A percentile compares a stretch with the other conserved stretches of the same genome.
These are phyloP conservation scores for Magallana ariakensis DNA, from an alignment of 1,140 invertebrate species.

Conservation along the genomic window DNA sequence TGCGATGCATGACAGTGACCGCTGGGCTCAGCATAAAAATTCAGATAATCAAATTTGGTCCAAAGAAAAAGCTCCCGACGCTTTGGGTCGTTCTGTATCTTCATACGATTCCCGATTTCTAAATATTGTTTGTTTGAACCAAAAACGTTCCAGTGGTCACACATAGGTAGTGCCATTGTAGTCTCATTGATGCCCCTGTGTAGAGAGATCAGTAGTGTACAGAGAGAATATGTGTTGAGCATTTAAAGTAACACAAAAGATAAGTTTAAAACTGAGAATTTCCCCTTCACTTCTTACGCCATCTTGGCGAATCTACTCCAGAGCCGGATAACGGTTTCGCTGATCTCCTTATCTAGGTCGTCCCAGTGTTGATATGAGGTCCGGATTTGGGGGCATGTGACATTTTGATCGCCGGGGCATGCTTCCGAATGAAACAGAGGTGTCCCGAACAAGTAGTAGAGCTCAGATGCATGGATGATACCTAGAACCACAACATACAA, in stretches of 20 bases:
- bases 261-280: neutral
- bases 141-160: neutral
- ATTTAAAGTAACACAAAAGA: neutral
- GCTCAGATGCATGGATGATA: conserved; percentile 53
- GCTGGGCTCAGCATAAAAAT: neutral
- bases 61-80: neutral
- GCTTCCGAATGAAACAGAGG: conserved; percentile 47
- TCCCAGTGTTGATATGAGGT: conserved; percentile 54
- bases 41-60: neutral
- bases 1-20: no score
- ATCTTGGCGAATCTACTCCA: conserved; percentile 57
- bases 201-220: no score
- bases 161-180: neutral
- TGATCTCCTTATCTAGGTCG: conserved; percentile 42
- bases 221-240: neutral
- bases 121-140: neutral
- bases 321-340: conserved; percentile 37
- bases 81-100: neutral
- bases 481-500: conserved; percentile 38
- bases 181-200: neutral
- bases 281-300: conserved; percentile 16
- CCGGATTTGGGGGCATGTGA: conserved; percentile 56
- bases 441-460: conserved; percentile 60
- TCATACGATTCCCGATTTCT: neutral
- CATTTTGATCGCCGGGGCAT: conserved; percentile 46